Base-by-base conservation (phyloP, 2,888 invertebrate species). In the Hydroisotoma schaefferi region DNA sequence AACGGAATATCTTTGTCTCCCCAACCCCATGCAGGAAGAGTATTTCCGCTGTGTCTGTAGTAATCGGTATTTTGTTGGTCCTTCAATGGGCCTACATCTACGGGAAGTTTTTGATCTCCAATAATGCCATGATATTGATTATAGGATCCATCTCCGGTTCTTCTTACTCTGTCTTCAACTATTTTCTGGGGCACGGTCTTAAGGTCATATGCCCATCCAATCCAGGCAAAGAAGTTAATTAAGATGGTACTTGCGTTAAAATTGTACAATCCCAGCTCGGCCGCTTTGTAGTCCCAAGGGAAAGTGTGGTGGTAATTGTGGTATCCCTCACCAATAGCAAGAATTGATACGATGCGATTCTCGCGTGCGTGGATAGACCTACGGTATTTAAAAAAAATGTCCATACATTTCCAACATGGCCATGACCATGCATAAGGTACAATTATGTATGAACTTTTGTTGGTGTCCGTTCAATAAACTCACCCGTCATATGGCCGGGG, bases 241-340 rank as follows among this genome's bases (percentile, higher is more conserved):
- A 90, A 87, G 12, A 80, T 78, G 0, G 88, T 87, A 0, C 90
- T 88, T 71, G 87, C 79, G 76, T 91, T 91, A 22, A 86, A 77
- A 61, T 25, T 8, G 23, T 46, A 46, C 15, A 23, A 25, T 23
- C 89, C 89, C n/a, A 90, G 79, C 76, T 94, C 94, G 5, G 90
- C 86, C 26, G 93, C 88, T 74, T 90, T 88, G 81, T 94, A 94
- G 77, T 94, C 94, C 87, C 90, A 90, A 0, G 93, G 93, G 77
- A 94, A 94, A 0, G 87, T 87, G 78, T 94, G 94, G 76, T 94
- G 94, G 77, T 90, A 94, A 78, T 94, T 94, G 79, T 94, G 94
- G 88, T 90, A 94, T 3, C 94, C 94, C n/a, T 52, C 51, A 3
- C 51, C 51, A 12, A 33, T 22, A 8, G 51, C 37, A 6, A 52